Evolutionary conservation across 2,797 vertebrate species (phyloP).

Genomic region (Streptopelia turtur): DNA sequence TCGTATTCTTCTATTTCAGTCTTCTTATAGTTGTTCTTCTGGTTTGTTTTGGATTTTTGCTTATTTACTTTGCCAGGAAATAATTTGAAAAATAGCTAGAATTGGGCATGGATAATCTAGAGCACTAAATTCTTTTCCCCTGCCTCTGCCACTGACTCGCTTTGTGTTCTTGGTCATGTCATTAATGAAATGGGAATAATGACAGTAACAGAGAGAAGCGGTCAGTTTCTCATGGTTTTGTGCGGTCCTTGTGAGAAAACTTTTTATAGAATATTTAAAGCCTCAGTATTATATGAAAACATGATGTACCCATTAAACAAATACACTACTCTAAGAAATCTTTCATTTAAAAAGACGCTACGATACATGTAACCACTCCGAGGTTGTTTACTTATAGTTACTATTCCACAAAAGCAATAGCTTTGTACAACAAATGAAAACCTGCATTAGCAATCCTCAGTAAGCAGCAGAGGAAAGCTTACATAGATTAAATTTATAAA

Average conservation of each 20-base stretch:
- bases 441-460: not conserved
- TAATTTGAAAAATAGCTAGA: not conserved
- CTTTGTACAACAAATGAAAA: not conserved
- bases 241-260: not conserved
- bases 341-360: not conserved
- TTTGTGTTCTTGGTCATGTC: not conserved
- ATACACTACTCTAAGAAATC: not conserved
- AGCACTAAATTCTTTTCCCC: not conserved
- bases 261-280: not conserved
- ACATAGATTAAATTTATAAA: not conserved
- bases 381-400: not conserved
- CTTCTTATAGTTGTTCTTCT: not conserved
- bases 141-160: not conserved
- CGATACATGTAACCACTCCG: accelerated
- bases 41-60: not conserved
- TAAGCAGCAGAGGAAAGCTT: not conserved
- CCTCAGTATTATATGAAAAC: not conserved
- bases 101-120: not conserved
- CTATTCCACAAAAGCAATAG: not conserved
- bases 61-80: not conserved
- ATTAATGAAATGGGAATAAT: not conserved
- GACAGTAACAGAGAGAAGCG: not conserved
- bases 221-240: not conserved
- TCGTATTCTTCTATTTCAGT: not conserved
- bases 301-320: not conserved